A percentile compares a stretch with the other conserved stretches of the same genome.
Evolutionary conservation across 2,888 invertebrate genomes (phyloP).

Genomic region (Camponotus fellah): DNA sequence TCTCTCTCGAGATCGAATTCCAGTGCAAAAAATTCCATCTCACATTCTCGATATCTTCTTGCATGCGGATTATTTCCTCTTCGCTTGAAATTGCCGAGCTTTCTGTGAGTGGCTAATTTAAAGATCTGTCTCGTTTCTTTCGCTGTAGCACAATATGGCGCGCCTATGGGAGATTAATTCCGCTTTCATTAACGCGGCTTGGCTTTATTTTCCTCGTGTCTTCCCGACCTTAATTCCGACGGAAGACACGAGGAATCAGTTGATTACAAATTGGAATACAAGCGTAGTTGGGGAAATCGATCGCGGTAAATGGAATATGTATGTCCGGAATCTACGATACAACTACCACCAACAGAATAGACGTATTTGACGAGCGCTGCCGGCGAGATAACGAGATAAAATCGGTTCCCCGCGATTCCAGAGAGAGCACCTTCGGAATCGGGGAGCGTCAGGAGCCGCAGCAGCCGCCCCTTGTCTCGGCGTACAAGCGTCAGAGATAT

Average conservation of each 20-base stretch:
- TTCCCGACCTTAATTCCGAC: not conserved
- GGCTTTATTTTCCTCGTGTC: not conserved
- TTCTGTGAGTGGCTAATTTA: slow-evolving; percentile 3
- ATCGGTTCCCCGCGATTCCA: slow-evolving; percentile 33
- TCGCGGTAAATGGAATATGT: slow-evolving; percentile 5
- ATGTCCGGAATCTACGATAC: not conserved
- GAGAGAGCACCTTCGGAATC: slow-evolving; percentile 25
- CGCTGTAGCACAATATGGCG: not conserved
- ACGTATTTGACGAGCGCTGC: slow-evolving; percentile 13
- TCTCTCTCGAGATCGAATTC: not conserved
- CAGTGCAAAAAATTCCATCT: not conserved
- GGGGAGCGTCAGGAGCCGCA: slow-evolving; percentile 53
- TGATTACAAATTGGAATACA: slow-evolving; percentile 21
- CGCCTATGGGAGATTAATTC: slow-evolving; percentile 9
- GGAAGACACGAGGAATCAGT: not conserved
- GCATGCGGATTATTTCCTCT: not conserved
- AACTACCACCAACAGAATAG: not conserved
- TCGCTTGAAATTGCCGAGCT: not conserved
- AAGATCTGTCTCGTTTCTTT: slow-evolving; percentile 23
- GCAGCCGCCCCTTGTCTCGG: slow-evolving; percentile 54
- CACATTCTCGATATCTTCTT: slow-evolving; percentile 18
- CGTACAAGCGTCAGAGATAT: slow-evolving; percentile 68
- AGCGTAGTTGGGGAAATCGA: slow-evolving; percentile 2
- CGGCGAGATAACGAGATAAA: slow-evolving; percentile 45
- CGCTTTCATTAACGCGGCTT: slow-evolving; percentile 12